These are phyloP conservation scores for Polymixis lichenea DNA, from an alignment of 2,888 invertebrate species.

Conservation along the genomic window DNA sequence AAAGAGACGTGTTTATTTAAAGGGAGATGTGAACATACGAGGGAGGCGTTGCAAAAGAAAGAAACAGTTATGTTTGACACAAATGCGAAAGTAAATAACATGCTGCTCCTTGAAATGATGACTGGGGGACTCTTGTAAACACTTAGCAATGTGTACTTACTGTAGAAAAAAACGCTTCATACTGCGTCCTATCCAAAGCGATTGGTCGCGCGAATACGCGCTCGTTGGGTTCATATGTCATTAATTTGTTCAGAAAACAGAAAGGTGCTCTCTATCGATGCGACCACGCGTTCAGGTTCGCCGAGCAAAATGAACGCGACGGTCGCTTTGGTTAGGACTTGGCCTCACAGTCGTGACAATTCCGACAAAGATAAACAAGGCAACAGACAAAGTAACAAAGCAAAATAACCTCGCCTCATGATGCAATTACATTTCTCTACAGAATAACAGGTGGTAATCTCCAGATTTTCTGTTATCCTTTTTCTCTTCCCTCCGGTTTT, in stretches of 20 bases:
- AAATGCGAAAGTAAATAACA: slow-evolving; percentile 47
- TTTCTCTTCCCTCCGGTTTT: slow-evolving; percentile 46
- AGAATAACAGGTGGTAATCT: slow-evolving; percentile 73
- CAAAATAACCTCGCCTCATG: slow-evolving; percentile 37
- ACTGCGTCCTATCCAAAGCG: background rate
- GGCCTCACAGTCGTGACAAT: slow-evolving; percentile 23
- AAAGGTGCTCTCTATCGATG: background rate
- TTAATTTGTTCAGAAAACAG: background rate
- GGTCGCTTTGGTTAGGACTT: background rate
- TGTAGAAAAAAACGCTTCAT: slow-evolving; percentile 38
- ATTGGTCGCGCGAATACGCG: background rate
- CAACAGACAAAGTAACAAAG: slow-evolving; percentile 24
- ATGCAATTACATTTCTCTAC: slow-evolving; percentile 69
- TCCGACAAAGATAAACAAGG: slow-evolving; percentile 22
- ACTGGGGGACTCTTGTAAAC: slow-evolving; percentile 25
- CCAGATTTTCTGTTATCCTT: slow-evolving; percentile 64
- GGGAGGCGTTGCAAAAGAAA: slow-evolving; percentile 10
- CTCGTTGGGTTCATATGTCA: background rate
- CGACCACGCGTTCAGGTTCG: too few species aligned
- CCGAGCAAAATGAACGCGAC: background rate
- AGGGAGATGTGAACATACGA: slow-evolving; percentile 11
- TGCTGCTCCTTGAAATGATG: slow-evolving; percentile 35
- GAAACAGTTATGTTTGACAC: slow-evolving; percentile 25
- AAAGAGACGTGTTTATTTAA: slow-evolving; percentile 42
- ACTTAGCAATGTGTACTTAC: slow-evolving; percentile 35